Conservation (phyloP, 2,797 vertebrate genomes). For the Uromys caudimaculatus region DNA sequence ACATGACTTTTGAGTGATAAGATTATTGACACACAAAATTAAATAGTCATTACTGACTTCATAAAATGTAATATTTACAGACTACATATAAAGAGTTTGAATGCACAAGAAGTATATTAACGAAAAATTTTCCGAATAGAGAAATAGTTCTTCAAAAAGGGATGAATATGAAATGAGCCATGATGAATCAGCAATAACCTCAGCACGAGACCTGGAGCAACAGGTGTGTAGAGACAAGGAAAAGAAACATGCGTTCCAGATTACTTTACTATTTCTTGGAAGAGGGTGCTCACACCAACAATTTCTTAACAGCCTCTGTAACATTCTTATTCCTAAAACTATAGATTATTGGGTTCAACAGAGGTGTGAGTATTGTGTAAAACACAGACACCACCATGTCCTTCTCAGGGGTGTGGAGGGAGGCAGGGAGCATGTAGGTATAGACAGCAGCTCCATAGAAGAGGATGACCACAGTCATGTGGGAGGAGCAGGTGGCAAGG, state of each 20-base stretch:
- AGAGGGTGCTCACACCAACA: not conserved
- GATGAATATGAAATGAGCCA: too few species aligned
- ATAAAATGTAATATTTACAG: not conserved
- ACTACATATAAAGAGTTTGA: not conserved
- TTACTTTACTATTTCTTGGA: not conserved
- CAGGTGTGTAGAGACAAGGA: not conserved
- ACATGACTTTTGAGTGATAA: not conserved
- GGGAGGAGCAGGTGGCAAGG: constrained; percentile 64
- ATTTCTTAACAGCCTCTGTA: constrained; percentile 56
- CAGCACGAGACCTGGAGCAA: fast-evolving
- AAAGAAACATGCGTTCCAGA: fast-evolving
- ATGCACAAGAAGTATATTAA: not conserved
- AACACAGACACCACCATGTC: constrained; percentile 66
- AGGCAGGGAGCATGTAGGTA: constrained; percentile 69
- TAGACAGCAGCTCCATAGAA: constrained; percentile 64
- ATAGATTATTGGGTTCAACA: constrained; percentile 76
- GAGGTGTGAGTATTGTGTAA: constrained; percentile 69
- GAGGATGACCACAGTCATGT: constrained; percentile 61
- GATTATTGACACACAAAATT: not conserved
- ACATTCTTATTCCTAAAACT: constrained; percentile 72
- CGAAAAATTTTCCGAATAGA: not conserved
- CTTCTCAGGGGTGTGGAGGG: constrained; percentile 60
- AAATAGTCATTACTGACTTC: not conserved
- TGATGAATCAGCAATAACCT: not conserved
- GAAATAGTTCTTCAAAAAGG: not conserved